Base-by-base conservation (phyloP, 1,140 invertebrate genomes). In the Amphibalanus amphitrite region DNA sequence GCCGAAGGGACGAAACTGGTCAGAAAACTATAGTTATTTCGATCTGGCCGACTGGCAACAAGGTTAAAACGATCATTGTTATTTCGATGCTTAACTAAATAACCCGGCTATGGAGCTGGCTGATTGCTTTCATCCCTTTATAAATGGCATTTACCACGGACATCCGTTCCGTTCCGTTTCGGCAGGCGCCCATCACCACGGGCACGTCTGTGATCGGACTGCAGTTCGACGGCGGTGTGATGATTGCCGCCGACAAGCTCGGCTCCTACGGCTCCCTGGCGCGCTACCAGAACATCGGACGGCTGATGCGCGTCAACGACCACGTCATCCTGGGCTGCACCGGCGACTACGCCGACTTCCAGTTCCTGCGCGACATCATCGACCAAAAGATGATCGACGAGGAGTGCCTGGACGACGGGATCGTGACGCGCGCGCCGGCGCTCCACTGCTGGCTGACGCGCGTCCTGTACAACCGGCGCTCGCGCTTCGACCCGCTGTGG, bases 331-430 rank as follows among this genome's bases (percentile, higher is more conserved):
- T 97, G 29, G 94, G 90, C 15, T 89, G 88, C 73, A 87, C 90
- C 74, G 95, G 95, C 23, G 96, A 98, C 82, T 96, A 92, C 81
- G 95, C 93, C 28, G 96, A 98, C 82, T 97, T 87, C 79, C 95
- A 98, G 80, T 94, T 89, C 77, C 82, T 98, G 6, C 88, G 88
- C 78, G 87, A 88, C 74, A 85, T 89, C 70, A 90, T 98, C 77
- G 88, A 96, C 77, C 91, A 95, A 79, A 94, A 94, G 85, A 89
- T 95, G 90, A 93, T 84, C 73, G 90, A 93, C 78, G 95, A 98
- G 79, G 85, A 92, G 76, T 93, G 91, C 79, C 82, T 90, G 8
- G 90, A 93, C 78, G 95, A 98, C 84, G 90, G 91, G 29, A 90
- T 95, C 74, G 83, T 83, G 69, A 82, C 96, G 75, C 93, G 94